Evolutionary conservation across 2,888 invertebrate genomes (phyloP), one percentile per base, ranked within the genome.

Genomic region (Polyommatus icarus): DNA sequence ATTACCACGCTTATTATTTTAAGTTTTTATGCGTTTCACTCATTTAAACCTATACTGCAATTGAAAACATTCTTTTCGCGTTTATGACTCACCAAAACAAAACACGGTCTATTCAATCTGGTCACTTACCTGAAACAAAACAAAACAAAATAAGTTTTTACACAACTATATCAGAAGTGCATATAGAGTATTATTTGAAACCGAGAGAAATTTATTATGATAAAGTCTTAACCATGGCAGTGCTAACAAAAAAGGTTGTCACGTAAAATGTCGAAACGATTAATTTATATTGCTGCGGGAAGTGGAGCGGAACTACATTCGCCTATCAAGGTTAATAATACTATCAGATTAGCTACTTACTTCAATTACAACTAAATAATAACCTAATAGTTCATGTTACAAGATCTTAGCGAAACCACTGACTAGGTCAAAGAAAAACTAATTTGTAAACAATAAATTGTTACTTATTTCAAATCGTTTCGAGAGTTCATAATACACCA

Each of bases 291-390:
- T 73, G 77, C 73, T 75, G 46, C 24, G 54, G 29, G 71, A 80
- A 80, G 54, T 80, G 79, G 81, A 81, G 79, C 80, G 79, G 75
- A 78, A 80, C 77, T 80, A 79, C 79, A 76, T 80, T 80, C 80
- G 36, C 79, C 40, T 32, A n/a, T 77, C 80, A 80, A 80, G 80
- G 80, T 80, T 79, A 80, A 32, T 71, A 50, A 76, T 71, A 76
- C 76, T 50, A 50, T 50, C 50, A 75, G 75, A 75, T 50, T 75
- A 75, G 75, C 75, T 20, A 54, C 29, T 50, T 75, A 75, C 75
- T 50, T 54, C 75, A 12, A 18, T 75, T 73, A 46, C 75, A 50
- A 75, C 67, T 67, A 67, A 67, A 67, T 67, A 67, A 15, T 76
- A 67, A 76, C 24, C 59, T 67, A 76, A 50, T 59, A 61, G 59